phyloP scores from a whole-genome alignment of 2,797 vertebrate genomes.

The Paguma larvata region DNA sequence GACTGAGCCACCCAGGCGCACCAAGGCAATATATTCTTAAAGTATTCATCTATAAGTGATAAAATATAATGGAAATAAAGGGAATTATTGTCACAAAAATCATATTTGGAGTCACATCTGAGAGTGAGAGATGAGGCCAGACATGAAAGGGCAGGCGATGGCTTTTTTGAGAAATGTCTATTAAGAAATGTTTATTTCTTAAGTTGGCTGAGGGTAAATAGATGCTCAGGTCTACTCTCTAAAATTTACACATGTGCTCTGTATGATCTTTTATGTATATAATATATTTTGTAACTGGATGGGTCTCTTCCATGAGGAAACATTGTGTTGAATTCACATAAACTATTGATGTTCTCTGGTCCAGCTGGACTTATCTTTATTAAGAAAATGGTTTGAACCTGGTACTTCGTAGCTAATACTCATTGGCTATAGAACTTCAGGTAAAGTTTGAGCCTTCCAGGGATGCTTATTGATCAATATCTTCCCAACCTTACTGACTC shows the following conservation, averaged over 20 bases:
- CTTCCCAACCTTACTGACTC: neutral
- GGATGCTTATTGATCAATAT: slow-evolving; percentile 61
- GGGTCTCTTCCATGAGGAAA: neutral
- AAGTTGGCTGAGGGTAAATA: neutral
- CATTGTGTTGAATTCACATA: neutral
- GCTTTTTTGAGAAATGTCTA: neutral
- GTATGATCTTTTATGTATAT: neutral
- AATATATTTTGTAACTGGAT: neutral
- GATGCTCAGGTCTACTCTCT: neutral
- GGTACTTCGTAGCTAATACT: neutral
- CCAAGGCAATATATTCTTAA: neutral
- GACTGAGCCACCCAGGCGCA: too few species aligned
- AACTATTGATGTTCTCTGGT: neutral
- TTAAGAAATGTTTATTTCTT: neutral
- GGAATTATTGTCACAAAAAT: neutral
- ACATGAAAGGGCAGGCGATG: accelerated
- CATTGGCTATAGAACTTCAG: neutral
- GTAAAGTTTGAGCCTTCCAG: slow-evolving; percentile 50
- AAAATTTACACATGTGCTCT: neutral
- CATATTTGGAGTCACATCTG: neutral
- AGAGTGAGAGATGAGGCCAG: neutral
- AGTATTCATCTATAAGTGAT: neutral
- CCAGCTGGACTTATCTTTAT: neutral
- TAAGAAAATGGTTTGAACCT: slow-evolving; percentile 40
- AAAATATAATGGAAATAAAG: neutral